Percentiles rank a stretch among this genome's conserved stretches.
Conservation (phyloP, 2,113 vertebrate species). For the Oreochromis spilurus region DNA sequence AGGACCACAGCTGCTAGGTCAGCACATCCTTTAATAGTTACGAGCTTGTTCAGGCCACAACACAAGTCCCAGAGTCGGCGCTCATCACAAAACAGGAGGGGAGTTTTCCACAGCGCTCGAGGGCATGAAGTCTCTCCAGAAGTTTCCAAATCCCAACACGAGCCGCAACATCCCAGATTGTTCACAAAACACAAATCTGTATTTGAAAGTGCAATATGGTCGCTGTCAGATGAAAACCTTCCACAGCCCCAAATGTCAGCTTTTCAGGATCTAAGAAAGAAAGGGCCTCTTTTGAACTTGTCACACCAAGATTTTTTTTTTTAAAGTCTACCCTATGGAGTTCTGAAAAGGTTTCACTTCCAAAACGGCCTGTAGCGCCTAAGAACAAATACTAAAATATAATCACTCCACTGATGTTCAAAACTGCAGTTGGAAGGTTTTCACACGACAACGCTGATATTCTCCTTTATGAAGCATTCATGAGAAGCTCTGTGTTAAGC, state of each 20-base stretch:
- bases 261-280: background rate
- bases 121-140: background rate
- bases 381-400: background rate
- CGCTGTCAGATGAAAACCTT: background rate
- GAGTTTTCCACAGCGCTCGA: background rate
- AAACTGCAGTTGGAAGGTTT: background rate
- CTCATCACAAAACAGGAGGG: background rate
- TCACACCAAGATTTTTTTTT: background rate
- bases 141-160: slow-evolving; percentile 12
- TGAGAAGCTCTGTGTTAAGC: slow-evolving; percentile 10
- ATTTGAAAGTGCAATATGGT: background rate
- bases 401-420: slow-evolving; percentile 3
- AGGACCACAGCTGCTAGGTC: slow-evolving; percentile 54
- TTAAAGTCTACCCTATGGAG: background rate
- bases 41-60: slow-evolving; percentile 29
- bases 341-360: background rate
- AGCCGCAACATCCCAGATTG: background rate
- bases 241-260: background rate
- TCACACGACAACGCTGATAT: background rate
- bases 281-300: background rate
- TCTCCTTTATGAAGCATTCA: slow-evolving; percentile 21
- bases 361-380: background rate
- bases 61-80: background rate
- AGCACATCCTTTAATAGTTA: slow-evolving; percentile 56
- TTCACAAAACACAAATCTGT: background rate